Conservation (phyloP, 2,797 vertebrate species). For the Falco naumanni region DNA sequence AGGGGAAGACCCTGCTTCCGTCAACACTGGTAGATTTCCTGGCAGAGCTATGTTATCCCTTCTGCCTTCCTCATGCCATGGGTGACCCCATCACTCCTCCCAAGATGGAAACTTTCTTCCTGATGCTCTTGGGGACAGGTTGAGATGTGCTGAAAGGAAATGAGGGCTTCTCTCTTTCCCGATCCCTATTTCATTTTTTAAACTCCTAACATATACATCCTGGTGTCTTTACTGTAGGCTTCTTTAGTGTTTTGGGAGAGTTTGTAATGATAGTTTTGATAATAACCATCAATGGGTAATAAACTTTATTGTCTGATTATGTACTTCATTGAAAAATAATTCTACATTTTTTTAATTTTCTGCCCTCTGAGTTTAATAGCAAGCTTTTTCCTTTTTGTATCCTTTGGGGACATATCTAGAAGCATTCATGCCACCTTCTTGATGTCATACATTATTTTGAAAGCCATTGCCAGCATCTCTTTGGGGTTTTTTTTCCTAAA, state of each 20-base stretch:
- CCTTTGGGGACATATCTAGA: background rate
- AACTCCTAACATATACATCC: background rate
- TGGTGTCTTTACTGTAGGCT: background rate
- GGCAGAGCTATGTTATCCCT: background rate
- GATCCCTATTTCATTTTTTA: background rate
- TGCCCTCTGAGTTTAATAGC: background rate
- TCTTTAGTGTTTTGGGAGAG: background rate
- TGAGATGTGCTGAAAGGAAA: background rate
- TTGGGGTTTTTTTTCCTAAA: background rate
- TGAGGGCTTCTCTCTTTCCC: background rate
- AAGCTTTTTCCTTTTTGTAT: background rate
- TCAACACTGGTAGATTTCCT: background rate
- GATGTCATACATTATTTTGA: background rate
- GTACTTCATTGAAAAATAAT: background rate
- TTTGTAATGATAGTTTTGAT: background rate
- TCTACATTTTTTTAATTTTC: background rate
- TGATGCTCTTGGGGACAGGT: background rate
- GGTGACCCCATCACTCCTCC: background rate
- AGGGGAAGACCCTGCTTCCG: background rate
- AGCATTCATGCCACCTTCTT: background rate
- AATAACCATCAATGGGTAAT: background rate
- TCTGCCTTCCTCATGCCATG: background rate
- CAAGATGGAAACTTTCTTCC: background rate
- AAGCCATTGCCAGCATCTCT: background rate
- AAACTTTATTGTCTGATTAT: background rate